Evolutionary conservation across 2,113 vertebrate species (phyloP), one percentile per base, ranked within the genome.

Genomic region (Emydocephalus ijimae): DNA sequence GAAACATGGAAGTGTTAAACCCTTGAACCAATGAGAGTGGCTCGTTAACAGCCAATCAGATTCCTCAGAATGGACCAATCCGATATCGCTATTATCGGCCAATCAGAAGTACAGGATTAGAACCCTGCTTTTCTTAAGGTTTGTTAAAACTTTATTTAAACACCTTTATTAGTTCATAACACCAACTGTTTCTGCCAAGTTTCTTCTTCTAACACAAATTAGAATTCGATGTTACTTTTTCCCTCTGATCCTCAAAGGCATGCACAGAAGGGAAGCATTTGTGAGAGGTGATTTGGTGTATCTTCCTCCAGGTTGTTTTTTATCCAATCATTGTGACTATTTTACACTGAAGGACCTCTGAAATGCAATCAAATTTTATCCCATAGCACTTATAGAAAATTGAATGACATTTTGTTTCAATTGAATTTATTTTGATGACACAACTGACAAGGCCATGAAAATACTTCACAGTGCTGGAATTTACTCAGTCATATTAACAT

Each of bases 401-500:
- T 93, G 91, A 92, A 89, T 92, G 48, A 43, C 20, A 45, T n/a
- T 26, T 39, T 91, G 56, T 59, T 88, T 85, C 55, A 50, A 23
- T 7, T 45, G 88, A 92, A 86, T 91, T 61, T 57, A 45, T 81
- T 34, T n/a, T 89, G 15, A 89, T 91, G 61, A 61, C 26, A 55
- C 39, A 48, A 34, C 29, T 90, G 91, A 74, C 92, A 89, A 86
- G 43, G n/a, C 56, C 74, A 89, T 23, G 29, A 81, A 92, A 69
- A 92, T 92, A 55, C n/a, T 43, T 88, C 59, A 54, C n/a, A 50
- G 54, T 85, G 54, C 59, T 74, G 59, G 54, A 87, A 87, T 92
- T 61, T 87, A 89, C 85, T 92, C 74, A 61, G 43, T 26, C 87
- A 61, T 92, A 88, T 92, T 89, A 89, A 52, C 34, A 56, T 89